Base-by-base conservation (phyloP, 2,888 invertebrate species). In the Himalopsyche japonica region DNA sequence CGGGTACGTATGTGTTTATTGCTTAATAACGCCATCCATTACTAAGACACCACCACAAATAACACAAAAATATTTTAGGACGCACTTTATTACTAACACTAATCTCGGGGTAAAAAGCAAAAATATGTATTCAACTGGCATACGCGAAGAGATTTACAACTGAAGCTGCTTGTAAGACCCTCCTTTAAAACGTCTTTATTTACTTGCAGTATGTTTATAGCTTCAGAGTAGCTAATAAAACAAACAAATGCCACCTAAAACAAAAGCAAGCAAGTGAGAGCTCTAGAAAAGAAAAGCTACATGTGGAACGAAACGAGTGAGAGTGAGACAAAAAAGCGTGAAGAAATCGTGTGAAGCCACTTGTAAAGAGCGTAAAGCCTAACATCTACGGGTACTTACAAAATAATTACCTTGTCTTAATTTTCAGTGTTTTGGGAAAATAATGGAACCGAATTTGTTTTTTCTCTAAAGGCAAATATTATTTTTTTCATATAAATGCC, bases 261-360 rank as follows among this genome's bases (percentile, higher is more conserved):
- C 83, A 83, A 80, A 83, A 80, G 76, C 57, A 32, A 47, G 30
- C 49, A 49, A 76, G n/a, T 57, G 79, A 70, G 76, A 76, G 79
- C 43, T 47, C 32, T 79, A 47, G 43, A 76, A 79, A 57, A 37
- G 24, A 15, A n/a, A 82, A 47, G 57, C 57, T 57, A 20, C 20
- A 57, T 57, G 5, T 24, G 8, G 24, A 24, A 4, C 34, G 24
- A 70, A n/a, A 48, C 18, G 48, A 12, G 77, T 48, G 20, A 18
- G 34, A 84, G 81, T 27, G 76, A 79, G 79, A 84, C 43, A 77
- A 76, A 82, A 78, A 64, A 85, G 80, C 78, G 82, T 81, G 81
- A 83, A 83, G 85, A 85, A 85, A 85, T 82, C 85, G 85, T 85
- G 85, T 85, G 85, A 85, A 85, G 85, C 82, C 77, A 64, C 78